A percentile compares a stretch with the other conserved stretches of the same genome.
phyloP scores from a whole-genome alignment of 2,888 invertebrate species.

The Nycteola revayana region DNA sequence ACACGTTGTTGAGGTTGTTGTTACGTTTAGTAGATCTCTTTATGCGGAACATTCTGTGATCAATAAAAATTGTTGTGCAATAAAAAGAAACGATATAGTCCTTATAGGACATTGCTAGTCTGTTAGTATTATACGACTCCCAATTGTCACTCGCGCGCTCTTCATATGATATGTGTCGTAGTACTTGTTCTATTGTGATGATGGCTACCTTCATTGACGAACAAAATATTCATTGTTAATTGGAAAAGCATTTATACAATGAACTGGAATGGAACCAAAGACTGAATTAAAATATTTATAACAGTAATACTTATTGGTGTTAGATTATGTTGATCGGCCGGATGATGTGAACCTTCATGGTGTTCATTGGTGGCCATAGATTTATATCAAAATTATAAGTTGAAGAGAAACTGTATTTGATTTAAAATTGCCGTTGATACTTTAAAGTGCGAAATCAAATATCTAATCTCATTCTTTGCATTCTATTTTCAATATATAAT shows the following conservation, averaged over 20 bases:
- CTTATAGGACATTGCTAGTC: conserved; percentile 52
- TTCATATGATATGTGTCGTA: conserved; percentile 54
- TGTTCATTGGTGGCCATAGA: conserved; percentile 31
- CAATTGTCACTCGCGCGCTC: conserved; percentile 22
- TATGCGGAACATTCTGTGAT: conserved; percentile 66
- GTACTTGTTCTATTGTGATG: conserved; percentile 26
- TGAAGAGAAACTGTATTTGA: conserved; percentile 17
- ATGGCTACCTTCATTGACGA: conserved; percentile 34
- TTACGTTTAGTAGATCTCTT: conserved; percentile 55
- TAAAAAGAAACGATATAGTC: conserved; percentile 46
- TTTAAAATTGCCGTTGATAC: conserved; percentile 21
- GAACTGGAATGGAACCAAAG: conserved; percentile 74
- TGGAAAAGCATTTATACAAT: conserved; percentile 57
- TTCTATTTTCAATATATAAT: conserved; percentile 23
- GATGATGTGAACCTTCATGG: conserved; percentile 36
- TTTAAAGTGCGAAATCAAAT: conserved; percentile 19
- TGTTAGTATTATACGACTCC: conserved; percentile 41
- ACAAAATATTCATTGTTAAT: conserved; percentile 49
- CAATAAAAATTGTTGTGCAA: conserved; percentile 64
- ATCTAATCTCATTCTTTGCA: conserved; percentile 19
- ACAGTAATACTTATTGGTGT: conserved; percentile 64
- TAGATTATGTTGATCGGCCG: conserved; percentile 55
- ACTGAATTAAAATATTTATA: conserved; percentile 69
- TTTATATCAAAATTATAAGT: conserved; percentile 26
- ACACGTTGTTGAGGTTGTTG: conserved; percentile 34